phyloP scores from a whole-genome alignment of 2,797 vertebrate species.

The Danio aesculapii region DNA sequence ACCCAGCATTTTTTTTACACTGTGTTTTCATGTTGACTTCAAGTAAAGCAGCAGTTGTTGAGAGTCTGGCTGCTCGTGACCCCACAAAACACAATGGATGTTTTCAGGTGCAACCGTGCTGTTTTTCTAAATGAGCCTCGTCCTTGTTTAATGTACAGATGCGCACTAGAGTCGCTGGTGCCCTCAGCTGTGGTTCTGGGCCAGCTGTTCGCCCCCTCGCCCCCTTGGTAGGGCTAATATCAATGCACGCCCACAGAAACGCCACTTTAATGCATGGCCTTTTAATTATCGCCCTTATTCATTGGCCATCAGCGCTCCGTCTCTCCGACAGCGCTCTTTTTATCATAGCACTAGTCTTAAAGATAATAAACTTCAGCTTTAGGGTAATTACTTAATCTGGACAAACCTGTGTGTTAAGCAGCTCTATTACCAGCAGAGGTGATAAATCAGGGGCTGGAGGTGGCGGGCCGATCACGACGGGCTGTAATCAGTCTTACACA shows the following conservation, averaged over 20 bases:
- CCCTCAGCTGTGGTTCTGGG: conserved; percentile 58
- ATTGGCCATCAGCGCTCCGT: conserved; percentile 33
- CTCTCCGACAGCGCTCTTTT: conserved; percentile 78
- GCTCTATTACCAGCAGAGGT: conserved; percentile 84
- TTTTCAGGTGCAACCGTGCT: conserved; percentile 60
- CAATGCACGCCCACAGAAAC: conserved; percentile 70
- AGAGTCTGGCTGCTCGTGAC: conserved; percentile 38
- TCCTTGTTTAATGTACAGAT: conserved; percentile 70
- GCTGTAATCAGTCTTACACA: conserved; percentile 84
- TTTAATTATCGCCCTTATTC: conserved; percentile 79
- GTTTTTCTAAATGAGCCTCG: conserved; percentile 63
- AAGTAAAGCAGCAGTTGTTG: background rate
- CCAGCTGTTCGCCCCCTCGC: conserved; percentile 66
- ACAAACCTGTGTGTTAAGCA: conserved; percentile 96
- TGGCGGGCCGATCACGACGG: conserved; percentile 84
- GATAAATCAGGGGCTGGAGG: conserved; percentile 87
- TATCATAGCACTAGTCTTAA: conserved; percentile 81
- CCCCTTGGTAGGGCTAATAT: conserved; percentile 76
- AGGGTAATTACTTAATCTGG: conserved; percentile 98
- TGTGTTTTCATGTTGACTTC: background rate
- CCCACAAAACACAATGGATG: conserved; percentile 28
- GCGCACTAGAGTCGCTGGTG: conserved; percentile 63
- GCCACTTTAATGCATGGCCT: conserved; percentile 77
- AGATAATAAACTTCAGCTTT: conserved; percentile 94
- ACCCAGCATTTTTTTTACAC: too few relatives aligned